A percentile compares a stretch with the other conserved stretches of the same genome.
These are phyloP conservation scores for Myodes glareolus DNA, from an alignment of 2,113 vertebrate genomes.

Conservation along the genomic window DNA sequence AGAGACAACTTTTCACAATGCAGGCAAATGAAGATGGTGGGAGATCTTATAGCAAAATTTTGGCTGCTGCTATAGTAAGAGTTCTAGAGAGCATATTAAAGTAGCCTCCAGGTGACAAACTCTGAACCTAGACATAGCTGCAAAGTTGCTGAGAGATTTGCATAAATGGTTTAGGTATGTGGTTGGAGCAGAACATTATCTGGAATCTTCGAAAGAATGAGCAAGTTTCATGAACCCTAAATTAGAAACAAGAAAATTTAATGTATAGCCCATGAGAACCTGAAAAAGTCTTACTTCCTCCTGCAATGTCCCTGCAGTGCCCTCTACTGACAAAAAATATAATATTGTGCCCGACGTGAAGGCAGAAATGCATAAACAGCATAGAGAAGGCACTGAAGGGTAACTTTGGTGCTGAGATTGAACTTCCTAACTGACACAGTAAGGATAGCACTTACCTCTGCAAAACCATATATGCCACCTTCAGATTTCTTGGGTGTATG, in stretches of 20 bases:
- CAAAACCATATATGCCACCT: constrained; percentile 29
- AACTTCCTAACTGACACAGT: neutral
- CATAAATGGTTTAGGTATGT: neutral
- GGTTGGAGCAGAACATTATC: neutral
- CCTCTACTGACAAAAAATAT: constrained; percentile 61
- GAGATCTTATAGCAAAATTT: neutral
- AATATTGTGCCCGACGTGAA: constrained; percentile 23
- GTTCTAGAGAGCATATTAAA: neutral
- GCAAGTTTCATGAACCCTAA: neutral
- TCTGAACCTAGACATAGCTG: neutral
- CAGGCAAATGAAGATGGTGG: neutral
- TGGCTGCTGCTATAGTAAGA: neutral
- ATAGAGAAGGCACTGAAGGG: constrained; percentile 11
- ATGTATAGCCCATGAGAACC: neutral
- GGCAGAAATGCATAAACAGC: neutral
- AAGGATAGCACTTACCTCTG: neutral
- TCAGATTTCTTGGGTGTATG: neutral
- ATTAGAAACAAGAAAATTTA: neutral
- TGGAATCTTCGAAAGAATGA: neutral
- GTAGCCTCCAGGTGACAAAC: neutral
- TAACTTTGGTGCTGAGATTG: constrained; percentile 23
- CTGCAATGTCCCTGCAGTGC: neutral
- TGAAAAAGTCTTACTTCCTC: neutral
- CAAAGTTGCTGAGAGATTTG: neutral
- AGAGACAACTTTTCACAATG: neutral